phyloP scores from a whole-genome alignment of 2,888 invertebrate species.

The Polylopha cassiicola region DNA sequence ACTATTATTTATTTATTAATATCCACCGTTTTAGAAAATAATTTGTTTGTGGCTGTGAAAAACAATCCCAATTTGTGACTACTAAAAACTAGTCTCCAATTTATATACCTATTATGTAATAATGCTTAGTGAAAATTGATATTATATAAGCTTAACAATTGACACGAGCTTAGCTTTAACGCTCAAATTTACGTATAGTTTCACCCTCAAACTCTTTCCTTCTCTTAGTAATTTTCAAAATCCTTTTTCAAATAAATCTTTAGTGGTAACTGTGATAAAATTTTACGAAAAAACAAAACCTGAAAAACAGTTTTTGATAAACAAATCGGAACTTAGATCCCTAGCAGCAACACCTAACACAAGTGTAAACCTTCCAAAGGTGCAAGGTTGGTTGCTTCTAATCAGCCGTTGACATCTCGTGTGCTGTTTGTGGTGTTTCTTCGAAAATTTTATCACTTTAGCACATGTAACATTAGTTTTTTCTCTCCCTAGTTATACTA shows the following conservation, averaged over 20 bases:
- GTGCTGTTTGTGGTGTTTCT: too few relatives aligned
- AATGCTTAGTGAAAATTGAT: slow-evolving; percentile 35
- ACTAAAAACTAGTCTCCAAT: slow-evolving; percentile 30
- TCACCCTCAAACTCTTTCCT: slow-evolving; percentile 31
- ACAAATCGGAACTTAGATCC: too few relatives aligned
- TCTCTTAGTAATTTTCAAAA: slow-evolving; percentile 37
- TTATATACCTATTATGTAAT: slow-evolving; percentile 19
- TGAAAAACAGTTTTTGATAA: too few relatives aligned
- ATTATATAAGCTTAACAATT: slow-evolving; percentile 52
- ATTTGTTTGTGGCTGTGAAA: slow-evolving; percentile 35
- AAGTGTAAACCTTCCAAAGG: too few relatives aligned
- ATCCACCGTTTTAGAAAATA: slow-evolving; percentile 24
- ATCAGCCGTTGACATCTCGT: too few relatives aligned
- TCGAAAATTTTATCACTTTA: slow-evolving; percentile 26
- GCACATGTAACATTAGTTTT: slow-evolving; percentile 31
- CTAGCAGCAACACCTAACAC: too few relatives aligned
- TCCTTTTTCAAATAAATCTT: slow-evolving; percentile 27
- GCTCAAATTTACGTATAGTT: slow-evolving; percentile 46
- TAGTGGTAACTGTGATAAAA: slow-evolving; percentile 24
- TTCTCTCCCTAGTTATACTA: slow-evolving; percentile 19
- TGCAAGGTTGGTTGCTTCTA: too few relatives aligned
- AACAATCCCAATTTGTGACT: slow-evolving; percentile 25
- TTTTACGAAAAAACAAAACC: neutral
- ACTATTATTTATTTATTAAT: slow-evolving; percentile 14
- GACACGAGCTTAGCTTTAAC: slow-evolving; percentile 67